Evolutionary conservation across 2,113 vertebrate species (phyloP).

Genomic region (Micronycteris hirsuta): DNA sequence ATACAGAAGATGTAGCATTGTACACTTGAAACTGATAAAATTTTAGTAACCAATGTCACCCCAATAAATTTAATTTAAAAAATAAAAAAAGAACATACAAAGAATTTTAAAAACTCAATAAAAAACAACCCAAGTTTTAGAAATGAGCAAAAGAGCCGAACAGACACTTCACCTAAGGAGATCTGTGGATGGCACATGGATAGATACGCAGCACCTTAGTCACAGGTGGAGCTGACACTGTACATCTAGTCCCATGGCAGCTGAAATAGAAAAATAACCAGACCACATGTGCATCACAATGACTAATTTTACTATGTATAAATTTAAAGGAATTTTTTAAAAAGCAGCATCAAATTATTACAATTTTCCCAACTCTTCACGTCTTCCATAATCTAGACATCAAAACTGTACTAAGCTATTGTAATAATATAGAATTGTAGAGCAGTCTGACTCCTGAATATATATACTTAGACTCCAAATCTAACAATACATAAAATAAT

Average conservation of each 20-base stretch:
- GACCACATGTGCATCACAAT: neutral
- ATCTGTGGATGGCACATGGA: neutral
- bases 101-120: neutral
- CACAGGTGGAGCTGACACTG: neutral
- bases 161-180: neutral
- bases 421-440: neutral
- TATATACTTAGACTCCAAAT: neutral
- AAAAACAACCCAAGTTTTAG: neutral
- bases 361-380: neutral
- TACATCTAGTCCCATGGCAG: too few relatives aligned
- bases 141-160: neutral
- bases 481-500: neutral
- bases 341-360: neutral
- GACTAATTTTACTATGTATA: neutral
- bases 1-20: neutral
- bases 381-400: neutral
- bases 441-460: neutral
- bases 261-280: neutral
- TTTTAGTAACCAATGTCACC: neutral
- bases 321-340: neutral
- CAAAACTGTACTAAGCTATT: neutral
- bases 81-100: neutral
- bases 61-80: neutral
- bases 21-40: neutral
- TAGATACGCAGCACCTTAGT: neutral